Base-by-base conservation (phyloP, 2,113 vertebrate species). In the Propithecus coquereli region DNA sequence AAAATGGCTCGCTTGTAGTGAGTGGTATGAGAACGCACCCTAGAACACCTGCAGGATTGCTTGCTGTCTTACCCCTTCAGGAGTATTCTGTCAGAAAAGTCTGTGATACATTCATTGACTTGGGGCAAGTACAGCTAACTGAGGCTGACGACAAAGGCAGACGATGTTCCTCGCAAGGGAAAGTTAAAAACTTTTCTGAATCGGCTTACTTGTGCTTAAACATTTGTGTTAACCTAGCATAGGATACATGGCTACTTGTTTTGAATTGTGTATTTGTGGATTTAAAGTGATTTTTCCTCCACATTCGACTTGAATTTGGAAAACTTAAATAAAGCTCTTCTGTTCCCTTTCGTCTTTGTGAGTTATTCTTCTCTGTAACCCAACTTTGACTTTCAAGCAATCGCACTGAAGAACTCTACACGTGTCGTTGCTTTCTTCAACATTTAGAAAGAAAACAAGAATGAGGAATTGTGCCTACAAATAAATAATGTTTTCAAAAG, bases 261-360 rank as follows among this genome's bases (percentile, higher is more conserved):
- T 92, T 68, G 45, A 79, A 52, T 73, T 82, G 65, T 45, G 81
- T 76, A 70, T 57, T 76, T 30, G 37, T 93, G 59, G 12, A 68
- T 23, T 94, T 81, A 43, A 50, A 66, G 40, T 87, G 83, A 43
- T 90, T 74, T 84, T 66, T 25, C 74, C 50, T 65, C 37, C 70
- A 30, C 47, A 94, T 77, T 61, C 84, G 89, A 79, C 74, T 87
- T 95, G 37, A 74, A 81, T 81, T 91, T 80, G 37, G 74, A 87
- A 57, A 45, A 73, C 68, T 92, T 81, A 73, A 95, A 93, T 93
- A 96, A 95, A 97, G 59, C 25, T 87, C 79, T 91, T 66, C 34
- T 30, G 30, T 87, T 93, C 27, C 40, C 43, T 95, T 91, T 95
- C 34, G 4, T 94, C 43, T 82, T 45, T 52, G 43, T 54, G 63